These are phyloP conservation scores for Sinohyriopsis cumingii DNA, from an alignment of 2,888 invertebrate species.

Conservation along the genomic window DNA sequence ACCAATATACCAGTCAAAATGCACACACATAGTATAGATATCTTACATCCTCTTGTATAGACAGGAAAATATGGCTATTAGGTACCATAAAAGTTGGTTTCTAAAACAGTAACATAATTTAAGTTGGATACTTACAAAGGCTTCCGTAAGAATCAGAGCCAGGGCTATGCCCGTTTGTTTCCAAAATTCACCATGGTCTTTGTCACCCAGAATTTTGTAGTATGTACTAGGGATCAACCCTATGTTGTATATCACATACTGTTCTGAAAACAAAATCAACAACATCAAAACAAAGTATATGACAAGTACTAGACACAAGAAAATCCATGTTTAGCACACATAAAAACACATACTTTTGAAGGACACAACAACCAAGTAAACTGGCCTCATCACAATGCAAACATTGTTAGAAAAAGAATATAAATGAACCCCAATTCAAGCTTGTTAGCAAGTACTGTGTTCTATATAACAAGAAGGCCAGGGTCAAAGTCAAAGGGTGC, in stretches of 20 bases:
- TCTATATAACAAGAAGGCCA: too few species aligned
- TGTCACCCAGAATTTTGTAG: conserved; percentile 74
- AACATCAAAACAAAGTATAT: neutral
- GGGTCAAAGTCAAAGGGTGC: too few species aligned
- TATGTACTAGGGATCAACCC: conserved; percentile 75
- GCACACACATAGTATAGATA: neutral
- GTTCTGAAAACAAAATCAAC: conserved; percentile 69
- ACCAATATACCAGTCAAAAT: neutral
- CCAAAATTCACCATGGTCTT: conserved; percentile 72
- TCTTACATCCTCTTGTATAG: neutral
- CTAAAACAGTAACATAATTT: too few species aligned
- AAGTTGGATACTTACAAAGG: conserved; percentile 67
- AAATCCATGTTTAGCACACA: neutral
- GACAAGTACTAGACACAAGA: neutral
- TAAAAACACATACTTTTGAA: neutral
- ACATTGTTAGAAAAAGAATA: neutral
- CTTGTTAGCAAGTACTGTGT: too few species aligned
- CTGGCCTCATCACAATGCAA: neutral
- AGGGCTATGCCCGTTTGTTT: conserved; percentile 66
- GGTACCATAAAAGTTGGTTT: too few species aligned
- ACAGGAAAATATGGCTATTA: neutral
- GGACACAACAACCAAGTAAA: neutral
- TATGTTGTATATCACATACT: conserved; percentile 75
- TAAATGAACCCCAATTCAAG: neutral
- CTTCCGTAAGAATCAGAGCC: conserved; percentile 68